These are phyloP conservation scores for Lamprologus sp. DNA, from an alignment of 2,113 vertebrate species.

Conservation along the genomic window DNA sequence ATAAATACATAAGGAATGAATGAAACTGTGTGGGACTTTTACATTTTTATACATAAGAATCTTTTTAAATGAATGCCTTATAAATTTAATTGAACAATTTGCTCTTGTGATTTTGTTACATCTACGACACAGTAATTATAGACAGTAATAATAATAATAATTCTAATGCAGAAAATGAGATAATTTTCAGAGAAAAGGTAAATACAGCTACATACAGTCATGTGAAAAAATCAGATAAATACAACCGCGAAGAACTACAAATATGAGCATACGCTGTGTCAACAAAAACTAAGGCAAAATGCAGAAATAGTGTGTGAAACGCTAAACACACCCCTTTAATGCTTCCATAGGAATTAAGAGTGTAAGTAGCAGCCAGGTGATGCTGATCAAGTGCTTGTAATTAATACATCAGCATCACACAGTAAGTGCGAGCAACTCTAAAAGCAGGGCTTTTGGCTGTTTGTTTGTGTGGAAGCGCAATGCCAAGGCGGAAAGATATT, in stretches of 20 bases:
- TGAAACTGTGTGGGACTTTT: neutral
- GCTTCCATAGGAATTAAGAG: neutral
- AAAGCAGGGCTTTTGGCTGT: neutral
- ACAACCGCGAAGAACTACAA: neutral
- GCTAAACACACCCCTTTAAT: neutral
- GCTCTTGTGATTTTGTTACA: neutral
- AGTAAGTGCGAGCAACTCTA: neutral
- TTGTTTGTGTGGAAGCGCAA: neutral
- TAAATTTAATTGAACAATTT: neutral
- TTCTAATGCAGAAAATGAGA: neutral
- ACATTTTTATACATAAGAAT: neutral
- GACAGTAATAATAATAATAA: neutral
- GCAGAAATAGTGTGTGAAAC: neutral
- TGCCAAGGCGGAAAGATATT: neutral
- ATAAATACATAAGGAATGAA: neutral
- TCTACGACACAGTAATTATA: accelerated
- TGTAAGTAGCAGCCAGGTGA: neutral
- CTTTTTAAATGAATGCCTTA: neutral
- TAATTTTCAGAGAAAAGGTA: neutral
- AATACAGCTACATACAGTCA: neutral
- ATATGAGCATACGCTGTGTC: neutral
- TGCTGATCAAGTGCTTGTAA: neutral
- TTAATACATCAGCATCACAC: neutral
- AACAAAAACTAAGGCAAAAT: neutral
- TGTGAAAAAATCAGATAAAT: neutral